These are phyloP conservation scores for Phenganax subtilis DNA, from an alignment of 92 coral and sea anemone genomes.

Conservation along the genomic window DNA sequence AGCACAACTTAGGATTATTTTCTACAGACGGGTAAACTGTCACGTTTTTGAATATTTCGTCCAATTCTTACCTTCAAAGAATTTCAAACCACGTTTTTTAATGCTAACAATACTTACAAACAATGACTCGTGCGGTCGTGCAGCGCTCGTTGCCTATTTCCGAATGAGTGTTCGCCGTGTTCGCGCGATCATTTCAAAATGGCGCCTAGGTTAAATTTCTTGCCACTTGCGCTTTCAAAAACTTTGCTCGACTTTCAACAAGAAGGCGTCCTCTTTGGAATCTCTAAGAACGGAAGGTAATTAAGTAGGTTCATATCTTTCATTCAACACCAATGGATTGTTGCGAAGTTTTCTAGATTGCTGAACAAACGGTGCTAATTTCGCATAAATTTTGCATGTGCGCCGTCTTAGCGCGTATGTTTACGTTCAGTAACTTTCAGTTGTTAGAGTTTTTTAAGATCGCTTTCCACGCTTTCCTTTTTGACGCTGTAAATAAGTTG, in stretches of 20 bases:
- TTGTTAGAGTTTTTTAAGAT: background rate
- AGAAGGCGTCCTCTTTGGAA: slow-evolving; percentile 80
- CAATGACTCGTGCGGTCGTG: too few relatives aligned
- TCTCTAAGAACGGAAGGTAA: slow-evolving; percentile 84
- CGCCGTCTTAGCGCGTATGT: background rate
- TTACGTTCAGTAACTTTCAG: background rate
- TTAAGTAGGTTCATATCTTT: background rate
- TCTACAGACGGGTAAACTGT: too few relatives aligned
- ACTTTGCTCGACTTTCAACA: slow-evolving; percentile 76
- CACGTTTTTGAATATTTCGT: too few relatives aligned
- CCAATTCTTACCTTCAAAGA: too few relatives aligned
- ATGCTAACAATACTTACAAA: too few relatives aligned
- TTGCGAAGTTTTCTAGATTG: background rate
- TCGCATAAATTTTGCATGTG: background rate
- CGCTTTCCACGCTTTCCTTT: background rate
- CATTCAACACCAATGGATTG: background rate
- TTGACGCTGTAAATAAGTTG: background rate
- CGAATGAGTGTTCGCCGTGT: background rate
- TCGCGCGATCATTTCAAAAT: slow-evolving; percentile 35
- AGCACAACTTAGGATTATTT: too few relatives aligned
- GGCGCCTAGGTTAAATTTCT: slow-evolving; percentile 53
- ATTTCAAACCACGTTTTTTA: too few relatives aligned
- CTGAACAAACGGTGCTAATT: background rate
- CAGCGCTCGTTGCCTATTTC: too few relatives aligned
- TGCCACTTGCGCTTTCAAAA: slow-evolving; percentile 58